Conservation (phyloP, 2,113 vertebrate genomes). For the Rissa tridactyla region DNA sequence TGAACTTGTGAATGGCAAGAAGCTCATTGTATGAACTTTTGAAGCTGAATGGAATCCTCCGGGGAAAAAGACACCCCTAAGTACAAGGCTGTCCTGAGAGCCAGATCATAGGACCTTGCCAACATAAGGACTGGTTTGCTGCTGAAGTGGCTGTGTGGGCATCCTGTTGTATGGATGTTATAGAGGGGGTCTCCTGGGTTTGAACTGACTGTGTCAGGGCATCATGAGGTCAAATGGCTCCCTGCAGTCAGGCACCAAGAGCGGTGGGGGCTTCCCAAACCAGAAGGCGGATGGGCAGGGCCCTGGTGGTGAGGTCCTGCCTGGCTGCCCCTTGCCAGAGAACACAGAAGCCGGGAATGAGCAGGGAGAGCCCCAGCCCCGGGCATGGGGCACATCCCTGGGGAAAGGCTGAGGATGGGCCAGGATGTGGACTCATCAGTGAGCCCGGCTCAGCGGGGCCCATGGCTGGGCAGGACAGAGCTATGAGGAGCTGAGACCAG, state of each 20-base stretch:
- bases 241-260: not conserved
- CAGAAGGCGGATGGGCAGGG: not conserved
- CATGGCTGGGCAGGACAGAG: not conserved
- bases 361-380: not conserved
- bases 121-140: not conserved
- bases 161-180: not conserved
- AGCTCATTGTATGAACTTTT: not conserved
- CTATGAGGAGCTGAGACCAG: not conserved
- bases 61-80: not conserved
- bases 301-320: not conserved
- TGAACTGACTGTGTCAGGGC: not conserved
- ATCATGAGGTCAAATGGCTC: not conserved
- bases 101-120: not conserved
- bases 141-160: not conserved
- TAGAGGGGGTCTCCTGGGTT: not conserved
- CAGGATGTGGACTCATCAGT: fast-evolving
- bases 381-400: not conserved
- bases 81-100: not conserved
- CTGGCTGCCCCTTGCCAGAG: too few species aligned
- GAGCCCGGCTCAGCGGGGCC: not conserved
- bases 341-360: not conserved
- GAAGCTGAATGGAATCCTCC: not conserved
- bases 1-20: not conserved
- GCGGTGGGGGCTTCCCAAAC: fast-evolving
- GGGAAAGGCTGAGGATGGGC: not conserved